These are phyloP conservation scores for Xiphophorus maculatus DNA, from an alignment of 2,113 vertebrate species.

Conservation along the genomic window DNA sequence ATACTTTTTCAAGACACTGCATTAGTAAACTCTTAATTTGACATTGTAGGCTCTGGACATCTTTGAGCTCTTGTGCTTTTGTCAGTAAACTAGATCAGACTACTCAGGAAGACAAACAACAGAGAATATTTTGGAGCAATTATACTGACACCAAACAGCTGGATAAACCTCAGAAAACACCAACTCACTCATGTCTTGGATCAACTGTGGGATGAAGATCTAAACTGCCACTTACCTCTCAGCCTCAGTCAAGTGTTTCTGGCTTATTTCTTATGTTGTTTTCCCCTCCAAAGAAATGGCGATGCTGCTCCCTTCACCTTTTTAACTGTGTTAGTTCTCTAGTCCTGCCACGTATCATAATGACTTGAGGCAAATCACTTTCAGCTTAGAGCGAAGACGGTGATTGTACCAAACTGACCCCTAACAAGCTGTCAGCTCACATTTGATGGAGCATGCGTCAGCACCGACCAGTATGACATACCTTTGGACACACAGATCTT, in stretches of 20 bases:
- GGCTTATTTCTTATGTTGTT: conserved; percentile 34
- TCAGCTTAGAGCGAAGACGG: conserved; percentile 60
- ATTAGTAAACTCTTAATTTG: not conserved
- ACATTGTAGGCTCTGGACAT: conserved; percentile 1
- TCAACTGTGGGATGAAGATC: conserved; percentile 14
- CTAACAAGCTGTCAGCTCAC: conserved; percentile 78
- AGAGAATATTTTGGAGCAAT: conserved; percentile 37
- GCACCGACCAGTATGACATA: conserved; percentile 40
- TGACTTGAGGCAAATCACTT: conserved; percentile 66
- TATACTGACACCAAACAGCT: conserved; percentile 34
- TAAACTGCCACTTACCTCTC: not conserved
- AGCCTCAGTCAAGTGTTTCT: conserved; percentile 38
- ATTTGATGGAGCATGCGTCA: conserved; percentile 76
- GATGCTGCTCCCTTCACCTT: conserved; percentile 42
- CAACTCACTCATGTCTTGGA: conserved; percentile 25
- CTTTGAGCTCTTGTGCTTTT: conserved; percentile 15
- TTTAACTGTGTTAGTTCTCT: conserved; percentile 42
- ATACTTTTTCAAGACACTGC: too few species aligned
- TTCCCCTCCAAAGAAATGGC: conserved; percentile 22
- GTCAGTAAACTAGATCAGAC: conserved; percentile 30
- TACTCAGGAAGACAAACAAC: conserved; percentile 20
- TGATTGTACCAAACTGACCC: conserved; percentile 76
- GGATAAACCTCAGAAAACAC: conserved; percentile 41
- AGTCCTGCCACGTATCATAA: conserved; percentile 56
- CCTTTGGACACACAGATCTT: conserved; percentile 60